These are phyloP conservation scores for Notothenia coriiceps DNA, from an alignment of 2,113 vertebrate genomes.

Conservation along the genomic window DNA sequence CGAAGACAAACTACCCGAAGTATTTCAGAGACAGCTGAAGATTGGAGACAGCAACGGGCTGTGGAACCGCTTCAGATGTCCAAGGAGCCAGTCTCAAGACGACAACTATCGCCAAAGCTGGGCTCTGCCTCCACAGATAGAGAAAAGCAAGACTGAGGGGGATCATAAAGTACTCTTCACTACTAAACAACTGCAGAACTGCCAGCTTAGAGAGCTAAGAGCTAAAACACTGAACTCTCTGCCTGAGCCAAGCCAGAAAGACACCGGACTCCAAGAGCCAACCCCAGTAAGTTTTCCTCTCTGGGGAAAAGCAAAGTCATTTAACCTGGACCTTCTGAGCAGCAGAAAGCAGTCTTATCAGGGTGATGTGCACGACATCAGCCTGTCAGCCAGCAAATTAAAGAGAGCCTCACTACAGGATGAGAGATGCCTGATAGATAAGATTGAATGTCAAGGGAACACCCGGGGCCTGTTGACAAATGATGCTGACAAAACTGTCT, in stretches of 20 bases:
- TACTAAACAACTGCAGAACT: slow-evolving; percentile 81
- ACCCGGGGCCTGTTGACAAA: slow-evolving; percentile 43
- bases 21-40: slow-evolving; percentile 80
- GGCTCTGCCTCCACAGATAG: slow-evolving; percentile 65
- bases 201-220: slow-evolving; percentile 67
- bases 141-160: slow-evolving; percentile 63
- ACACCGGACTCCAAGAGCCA: slow-evolving; percentile 49
- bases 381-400: slow-evolving; percentile 75
- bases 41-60: slow-evolving; percentile 66
- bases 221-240: slow-evolving; percentile 68
- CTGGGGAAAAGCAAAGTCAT: slow-evolving; percentile 83
- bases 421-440: slow-evolving; percentile 81
- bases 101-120: slow-evolving; percentile 66
- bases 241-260: slow-evolving; percentile 60
- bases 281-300: slow-evolving; percentile 58
- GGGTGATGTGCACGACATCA: slow-evolving; percentile 77
- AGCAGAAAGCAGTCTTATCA: slow-evolving; percentile 86
- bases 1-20: slow-evolving; percentile 78
- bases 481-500: slow-evolving; percentile 63
- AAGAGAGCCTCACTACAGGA: slow-evolving; percentile 86
- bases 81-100: slow-evolving; percentile 74
- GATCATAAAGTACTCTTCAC: slow-evolving; percentile 68
- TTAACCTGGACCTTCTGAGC: slow-evolving; percentile 79
- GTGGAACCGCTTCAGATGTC: slow-evolving; percentile 71
- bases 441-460: slow-evolving; percentile 77